phyloP scores from a whole-genome alignment of 2,797 vertebrate genomes.

The Coranthus polyacanthus region DNA sequence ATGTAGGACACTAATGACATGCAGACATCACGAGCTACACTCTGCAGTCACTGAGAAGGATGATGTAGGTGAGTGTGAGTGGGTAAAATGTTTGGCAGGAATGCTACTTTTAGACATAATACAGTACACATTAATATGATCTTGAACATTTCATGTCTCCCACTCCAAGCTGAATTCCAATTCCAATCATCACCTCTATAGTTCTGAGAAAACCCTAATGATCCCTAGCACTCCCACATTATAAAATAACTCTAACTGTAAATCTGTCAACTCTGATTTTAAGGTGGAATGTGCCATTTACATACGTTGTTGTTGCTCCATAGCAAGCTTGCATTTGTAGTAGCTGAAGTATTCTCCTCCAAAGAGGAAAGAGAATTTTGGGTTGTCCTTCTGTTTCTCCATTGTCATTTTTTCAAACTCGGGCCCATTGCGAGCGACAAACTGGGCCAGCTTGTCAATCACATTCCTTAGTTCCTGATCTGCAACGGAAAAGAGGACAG shows the following conservation, averaged over 20 bases:
- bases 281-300: slow-evolving; percentile 50
- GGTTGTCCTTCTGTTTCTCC: slow-evolving; percentile 99
- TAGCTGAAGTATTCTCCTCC: slow-evolving; percentile 98
- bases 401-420: slow-evolving; percentile 99
- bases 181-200: neutral
- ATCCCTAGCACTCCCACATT: slow-evolving; percentile 4
- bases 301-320: slow-evolving; percentile 97
- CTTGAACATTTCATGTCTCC: neutral
- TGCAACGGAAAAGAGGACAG: slow-evolving; percentile 60
- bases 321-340: slow-evolving; percentile 96
- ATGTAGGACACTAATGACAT: slow-evolving; percentile 10
- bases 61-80: too few species aligned
- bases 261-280: slow-evolving; percentile 9
- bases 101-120: slow-evolving; percentile 7
- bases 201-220: too few species aligned
- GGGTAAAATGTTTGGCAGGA: too few species aligned
- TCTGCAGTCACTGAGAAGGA: neutral
- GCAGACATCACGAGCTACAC: neutral
- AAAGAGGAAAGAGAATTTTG: slow-evolving; percentile 97
- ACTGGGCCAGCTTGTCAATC: slow-evolving; percentile 98
- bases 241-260: slow-evolving; percentile 20
- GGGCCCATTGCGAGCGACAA: slow-evolving; percentile 96
- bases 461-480: slow-evolving; percentile 98
- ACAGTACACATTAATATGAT: slow-evolving; percentile 19
- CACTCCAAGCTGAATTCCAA: neutral